Evolutionary conservation across 1,140 invertebrate genomes (phyloP), one percentile per base, ranked within the genome.

Genomic region (Eubasilissa regina): DNA sequence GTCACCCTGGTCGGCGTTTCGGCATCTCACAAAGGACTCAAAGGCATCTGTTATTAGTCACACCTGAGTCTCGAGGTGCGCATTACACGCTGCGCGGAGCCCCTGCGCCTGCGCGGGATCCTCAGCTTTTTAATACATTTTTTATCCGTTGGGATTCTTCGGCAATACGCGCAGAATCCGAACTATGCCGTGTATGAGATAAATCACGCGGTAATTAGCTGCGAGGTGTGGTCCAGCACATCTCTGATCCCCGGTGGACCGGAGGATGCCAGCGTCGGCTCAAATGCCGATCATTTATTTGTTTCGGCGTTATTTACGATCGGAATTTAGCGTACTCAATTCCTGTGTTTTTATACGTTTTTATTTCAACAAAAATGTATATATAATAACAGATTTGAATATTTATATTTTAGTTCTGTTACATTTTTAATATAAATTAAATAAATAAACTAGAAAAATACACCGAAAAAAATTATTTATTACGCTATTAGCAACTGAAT

Each of bases 11-110:
- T 77, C 81, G 81, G 81, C 81, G 15, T 79, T 81, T 79, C 80
- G 80, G 81, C 81, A 60, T 58, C 60, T 35, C 35, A 70, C 78
- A 80, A 82, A 80, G 64, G 81, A 70, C 45, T 80, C 78, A 80
- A 82, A 82, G 78, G 81, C 62, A 79, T 56, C 53, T 74, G 75
- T 80, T 78, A 82, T 82, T 82, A 82, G 81, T 82, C 81, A 80
- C 81, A 82, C 81, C 81, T 82, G 75, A 78, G 75, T 51, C 47
- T 43, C 75, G 75, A 74, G 73, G 75, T 74, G 73, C 43, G 73
- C 73, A 45, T 45, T 53, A 68, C 64, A 68, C 64, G n/a, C 56
- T 25, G 75, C 75, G 60, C 75, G 17, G 43, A 56, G 12, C 75
- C 53, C 25, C 25, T 35, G 15, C 53, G 35, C 66, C 25, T 43